Evolutionary conservation across 2,888 invertebrate species (phyloP), one percentile per base, ranked within the genome.

Genomic region (Salpingus planirostris): DNA sequence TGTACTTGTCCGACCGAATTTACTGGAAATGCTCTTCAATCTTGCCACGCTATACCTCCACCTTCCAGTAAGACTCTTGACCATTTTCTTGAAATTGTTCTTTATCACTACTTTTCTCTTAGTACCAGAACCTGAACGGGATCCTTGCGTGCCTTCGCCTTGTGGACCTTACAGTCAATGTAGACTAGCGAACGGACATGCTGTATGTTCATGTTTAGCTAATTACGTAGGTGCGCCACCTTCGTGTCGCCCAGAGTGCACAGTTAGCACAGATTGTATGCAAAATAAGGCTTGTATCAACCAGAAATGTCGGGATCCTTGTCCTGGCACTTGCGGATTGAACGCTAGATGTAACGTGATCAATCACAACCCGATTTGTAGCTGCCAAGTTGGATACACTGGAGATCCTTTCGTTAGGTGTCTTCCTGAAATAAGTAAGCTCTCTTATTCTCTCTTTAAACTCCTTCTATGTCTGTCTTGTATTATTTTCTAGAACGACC

Each of bases 301-400:
- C 58, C 78, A 81, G 55, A 83, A 76, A 63, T 90, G 90, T 58
- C 73, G 73, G 40, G 82, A 89, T 62, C 88, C 88, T 27, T 90
- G 89, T 59, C 70, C 76, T 21, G 84, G 83, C 39, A 78, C 82
- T n/a, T 90, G 90, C 57, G 89, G 89, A 13, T 67, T 73, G 37
- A 80, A 84, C 64, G 85, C 89, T 2, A 73, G 80, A 45, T 90
- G 90, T 58, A 78, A 79, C 47, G 85, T 86, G 10, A 78, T 87
- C 27, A 86, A 85, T 62, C 90, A 90, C 59, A 86, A 84, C 60
- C 85, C 89, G 22, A 76, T 86, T 42, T 90, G 90, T 66, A 82
- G 80, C 59, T 90, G 90, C 61, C 73, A 76, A 29, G 67, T 73
- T 43, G 81, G 80, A 47, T 80, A 74, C 59, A 73, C 71, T 21